Evolutionary conservation across 2,797 vertebrate genomes (phyloP), one percentile per base, ranked within the genome.

Genomic region (Fundulus diaphanus): DNA sequence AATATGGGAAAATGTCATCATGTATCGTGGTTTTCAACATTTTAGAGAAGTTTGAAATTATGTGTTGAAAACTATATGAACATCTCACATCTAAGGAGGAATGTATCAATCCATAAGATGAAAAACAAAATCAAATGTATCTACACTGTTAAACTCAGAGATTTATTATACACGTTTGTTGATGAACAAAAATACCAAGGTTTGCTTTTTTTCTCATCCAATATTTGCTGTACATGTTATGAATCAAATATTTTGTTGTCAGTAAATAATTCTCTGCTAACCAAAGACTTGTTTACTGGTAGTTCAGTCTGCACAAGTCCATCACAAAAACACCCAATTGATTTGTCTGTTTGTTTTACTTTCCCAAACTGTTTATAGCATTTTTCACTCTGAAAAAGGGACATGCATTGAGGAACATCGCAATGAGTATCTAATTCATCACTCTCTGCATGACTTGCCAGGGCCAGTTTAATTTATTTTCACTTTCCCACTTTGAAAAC

Each of bases 381-480:
- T 90, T 87, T 70, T 88, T 89, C 78, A 79, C 84, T 85, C 73
- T 78, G 87, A 88, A 87, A 86, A 73, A 89, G 81, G 82, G 88
- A 90, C 87, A 85, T 79, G 68, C 87, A 90, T 93, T 74, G 88
- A 92, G 88, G 89, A 80, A 83, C 90, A 77, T 78, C 90, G 89
- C 93, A 93, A 95, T 94, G 93, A 94, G 91, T 89, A 90, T 92
- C 91, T 93, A 93, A 95, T 96, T 95, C 95, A 95, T 96, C 95
- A 95, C 92, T 89, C 91, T 86, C 83, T 72, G 91, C 93, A 94
- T 91, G 90, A 93, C 93, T 93, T 78, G 93, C 94, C 94, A 91
- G 90, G 93, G 93, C 93, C 88, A 85, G 83, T 94, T 94, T 95
- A 91, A 95, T 96, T 95, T 94, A 95, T 95, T 95, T 95, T 95